A percentile compares a stretch with the other conserved stretches of the same genome.
Evolutionary conservation across 2,888 invertebrate genomes (phyloP).

Genomic region (Ochropacha duplaris): DNA sequence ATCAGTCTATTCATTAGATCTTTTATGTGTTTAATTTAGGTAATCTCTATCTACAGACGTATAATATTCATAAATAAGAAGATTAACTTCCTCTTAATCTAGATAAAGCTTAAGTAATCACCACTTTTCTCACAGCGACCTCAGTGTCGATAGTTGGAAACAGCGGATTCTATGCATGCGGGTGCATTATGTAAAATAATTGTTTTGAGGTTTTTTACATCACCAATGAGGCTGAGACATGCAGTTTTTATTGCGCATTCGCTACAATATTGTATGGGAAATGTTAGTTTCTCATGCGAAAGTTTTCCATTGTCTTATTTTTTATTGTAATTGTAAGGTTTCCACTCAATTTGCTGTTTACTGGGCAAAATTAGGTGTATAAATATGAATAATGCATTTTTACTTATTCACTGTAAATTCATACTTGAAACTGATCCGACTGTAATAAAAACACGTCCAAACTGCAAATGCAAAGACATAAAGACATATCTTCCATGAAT

Average conservation of each 20-base stretch:
- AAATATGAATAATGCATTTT: too few species aligned
- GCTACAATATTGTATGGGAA: constrained; percentile 70
- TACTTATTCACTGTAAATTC: too few species aligned
- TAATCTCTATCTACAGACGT: not conserved
- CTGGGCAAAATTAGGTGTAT: constrained; percentile 17
- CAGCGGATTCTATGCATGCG: constrained; percentile 45
- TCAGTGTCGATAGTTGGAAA: constrained; percentile 1
- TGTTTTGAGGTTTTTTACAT: constrained; percentile 67
- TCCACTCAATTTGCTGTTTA: constrained; percentile 34
- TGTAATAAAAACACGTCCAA: too few species aligned
- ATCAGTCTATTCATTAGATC: not conserved
- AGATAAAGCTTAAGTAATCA: not conserved
- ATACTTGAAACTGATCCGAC: too few species aligned
- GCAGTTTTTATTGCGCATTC: constrained; percentile 59
- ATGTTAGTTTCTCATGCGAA: constrained; percentile 75
- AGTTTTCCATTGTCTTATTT: constrained; percentile 55
- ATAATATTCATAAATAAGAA: too few species aligned
- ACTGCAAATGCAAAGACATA: too few species aligned
- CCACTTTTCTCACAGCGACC: not conserved
- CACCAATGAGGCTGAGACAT: constrained; percentile 52
- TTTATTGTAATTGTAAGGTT: constrained; percentile 24
- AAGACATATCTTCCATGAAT: too few species aligned
- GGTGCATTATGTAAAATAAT: constrained; percentile 67
- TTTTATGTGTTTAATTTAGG: not conserved
- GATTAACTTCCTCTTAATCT: too few species aligned